Conservation (phyloP, 1,140 invertebrate genomes). For the Philaenus spumarius region DNA sequence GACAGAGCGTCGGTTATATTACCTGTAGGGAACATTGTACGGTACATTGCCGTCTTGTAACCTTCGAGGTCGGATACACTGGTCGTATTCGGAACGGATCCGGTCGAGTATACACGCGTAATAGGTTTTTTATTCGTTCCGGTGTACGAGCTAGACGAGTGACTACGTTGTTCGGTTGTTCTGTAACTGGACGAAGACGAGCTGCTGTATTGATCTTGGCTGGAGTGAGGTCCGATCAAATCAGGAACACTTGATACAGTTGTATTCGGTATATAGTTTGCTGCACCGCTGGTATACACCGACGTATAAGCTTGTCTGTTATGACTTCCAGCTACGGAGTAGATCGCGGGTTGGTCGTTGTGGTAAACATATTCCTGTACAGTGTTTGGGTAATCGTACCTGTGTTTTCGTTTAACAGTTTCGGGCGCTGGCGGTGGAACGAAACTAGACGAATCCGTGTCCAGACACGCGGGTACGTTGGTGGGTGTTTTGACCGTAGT, state of each 20-base stretch:
- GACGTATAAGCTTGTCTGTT: constrained; percentile 58
- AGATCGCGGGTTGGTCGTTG: constrained; percentile 61
- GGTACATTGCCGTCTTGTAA: constrained; percentile 55
- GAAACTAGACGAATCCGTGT: constrained; percentile 39
- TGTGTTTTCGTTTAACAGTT: neutral
- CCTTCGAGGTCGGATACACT: constrained; percentile 53
- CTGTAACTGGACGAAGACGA: constrained; percentile 16
- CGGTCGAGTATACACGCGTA: constrained; percentile 39
- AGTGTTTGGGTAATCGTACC: constrained; percentile 7
- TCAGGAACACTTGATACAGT: constrained; percentile 50
- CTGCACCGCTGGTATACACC: constrained; percentile 58
- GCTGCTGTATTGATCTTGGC: constrained; percentile 8
- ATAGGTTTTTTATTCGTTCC: constrained; percentile 14
- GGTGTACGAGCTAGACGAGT: constrained; percentile 20
- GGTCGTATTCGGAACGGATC: constrained; percentile 27
- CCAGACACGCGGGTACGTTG: constrained; percentile 5
- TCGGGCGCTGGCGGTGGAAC: constrained; percentile 44
- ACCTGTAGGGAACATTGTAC: constrained; percentile 59
- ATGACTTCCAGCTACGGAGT: constrained; percentile 64
- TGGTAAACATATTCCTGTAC: constrained; percentile 48
- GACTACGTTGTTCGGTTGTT: constrained; percentile 17
- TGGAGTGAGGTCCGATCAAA: constrained; percentile 55
- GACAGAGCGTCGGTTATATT: constrained; percentile 68
- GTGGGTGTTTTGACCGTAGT: constrained; percentile 43
- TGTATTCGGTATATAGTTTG: constrained; percentile 49